Evolutionary conservation across 2,113 vertebrate species (phyloP).

Genomic region (Actenoides lindsayi): DNA sequence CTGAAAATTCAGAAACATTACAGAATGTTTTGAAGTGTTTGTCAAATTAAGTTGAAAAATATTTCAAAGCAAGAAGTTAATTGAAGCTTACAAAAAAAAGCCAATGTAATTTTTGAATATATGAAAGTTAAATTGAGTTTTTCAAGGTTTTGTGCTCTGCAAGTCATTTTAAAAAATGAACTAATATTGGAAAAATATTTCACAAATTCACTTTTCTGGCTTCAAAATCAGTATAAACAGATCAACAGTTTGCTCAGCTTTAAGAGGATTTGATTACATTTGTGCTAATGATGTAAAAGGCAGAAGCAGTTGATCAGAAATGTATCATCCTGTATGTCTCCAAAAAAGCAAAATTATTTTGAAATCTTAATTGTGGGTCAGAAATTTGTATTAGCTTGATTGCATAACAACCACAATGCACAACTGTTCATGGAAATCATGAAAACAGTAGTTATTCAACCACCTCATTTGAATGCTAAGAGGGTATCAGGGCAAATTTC

Average conservation of each 20-base stretch:
- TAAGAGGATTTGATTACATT: neutral
- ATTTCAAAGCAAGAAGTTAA: neutral
- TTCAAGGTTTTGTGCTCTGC: neutral
- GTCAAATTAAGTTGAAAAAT: neutral
- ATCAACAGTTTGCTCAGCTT: neutral
- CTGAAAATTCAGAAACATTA: neutral
- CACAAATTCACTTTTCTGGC: neutral
- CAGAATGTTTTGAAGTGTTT: neutral
- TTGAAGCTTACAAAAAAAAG: neutral
- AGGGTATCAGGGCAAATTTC: neutral
- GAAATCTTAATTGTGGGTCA: neutral
- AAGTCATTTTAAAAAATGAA: neutral
- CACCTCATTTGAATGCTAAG: neutral
- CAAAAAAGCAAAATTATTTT: neutral
- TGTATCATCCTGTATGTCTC: fast-evolving
- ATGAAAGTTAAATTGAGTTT: neutral
- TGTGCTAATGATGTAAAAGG: neutral
- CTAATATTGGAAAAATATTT: neutral
- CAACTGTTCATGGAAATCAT: neutral
- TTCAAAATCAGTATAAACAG: neutral
- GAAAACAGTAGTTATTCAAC: neutral
- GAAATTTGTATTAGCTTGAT: neutral
- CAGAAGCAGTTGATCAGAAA: neutral
- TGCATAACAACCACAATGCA: neutral
- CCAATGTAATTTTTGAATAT: neutral